Evolutionary conservation across 2,888 invertebrate genomes (phyloP).

Genomic region (Coenonympha glycerion): DNA sequence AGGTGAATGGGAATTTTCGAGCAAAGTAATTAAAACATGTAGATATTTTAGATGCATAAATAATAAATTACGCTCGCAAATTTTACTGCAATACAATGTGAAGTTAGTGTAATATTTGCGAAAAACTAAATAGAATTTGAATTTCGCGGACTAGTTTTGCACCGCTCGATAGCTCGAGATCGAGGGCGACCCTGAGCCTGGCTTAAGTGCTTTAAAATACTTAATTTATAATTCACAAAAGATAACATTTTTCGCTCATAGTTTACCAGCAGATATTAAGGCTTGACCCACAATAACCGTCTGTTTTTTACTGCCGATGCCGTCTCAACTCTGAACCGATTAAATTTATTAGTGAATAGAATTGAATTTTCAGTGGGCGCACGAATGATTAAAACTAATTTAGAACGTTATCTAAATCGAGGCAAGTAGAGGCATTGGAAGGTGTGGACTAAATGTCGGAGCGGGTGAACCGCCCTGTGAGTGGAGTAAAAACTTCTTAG

Average conservation of each 20-base stretch:
- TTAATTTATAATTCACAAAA: neutral
- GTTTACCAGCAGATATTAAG: neutral
- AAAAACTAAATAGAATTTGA: neutral
- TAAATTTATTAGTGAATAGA: neutral
- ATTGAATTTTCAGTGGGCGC: neutral
- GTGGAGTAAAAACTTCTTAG: too few species aligned
- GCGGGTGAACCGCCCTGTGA: too few species aligned
- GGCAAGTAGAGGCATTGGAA: too few species aligned
- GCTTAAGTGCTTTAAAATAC: neutral
- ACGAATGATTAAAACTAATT: neutral
- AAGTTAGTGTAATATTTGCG: too few species aligned
- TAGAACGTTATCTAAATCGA: neutral
- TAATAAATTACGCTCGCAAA: too few species aligned
- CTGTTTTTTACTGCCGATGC: neutral
- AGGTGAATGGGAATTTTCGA: too few species aligned
- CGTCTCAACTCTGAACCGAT: neutral
- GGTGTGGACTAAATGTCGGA: too few species aligned
- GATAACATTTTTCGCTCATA: neutral
- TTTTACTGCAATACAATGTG: too few species aligned
- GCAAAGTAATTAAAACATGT: too few species aligned
- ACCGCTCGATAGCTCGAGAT: too few species aligned
- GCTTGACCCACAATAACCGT: neutral
- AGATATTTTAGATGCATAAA: too few species aligned
- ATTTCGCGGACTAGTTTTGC: too few species aligned
- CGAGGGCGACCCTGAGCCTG: neutral